Conservation (phyloP, 2,113 vertebrate genomes). For the Archocentrus centrarchus region DNA sequence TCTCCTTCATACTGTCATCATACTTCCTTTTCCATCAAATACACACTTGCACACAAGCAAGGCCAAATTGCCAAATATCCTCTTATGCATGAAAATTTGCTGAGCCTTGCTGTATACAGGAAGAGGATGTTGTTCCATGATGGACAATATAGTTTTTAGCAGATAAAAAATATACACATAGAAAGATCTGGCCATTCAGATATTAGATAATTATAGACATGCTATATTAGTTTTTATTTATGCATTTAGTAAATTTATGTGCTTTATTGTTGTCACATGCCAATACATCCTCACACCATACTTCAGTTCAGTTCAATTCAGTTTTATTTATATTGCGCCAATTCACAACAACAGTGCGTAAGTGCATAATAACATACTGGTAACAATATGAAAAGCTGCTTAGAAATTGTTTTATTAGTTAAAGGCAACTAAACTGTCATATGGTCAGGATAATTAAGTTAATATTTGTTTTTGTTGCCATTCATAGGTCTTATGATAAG, state of each 20-base stretch:
- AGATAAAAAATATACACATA: neutral
- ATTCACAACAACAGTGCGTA: too few relatives aligned
- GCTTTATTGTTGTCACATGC: neutral
- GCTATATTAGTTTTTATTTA: neutral
- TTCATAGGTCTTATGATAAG: neutral
- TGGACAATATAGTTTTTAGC: neutral
- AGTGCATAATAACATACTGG: neutral
- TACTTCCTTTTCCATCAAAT: neutral
- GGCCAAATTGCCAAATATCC: conserved; percentile 50
- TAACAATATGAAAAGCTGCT: neutral
- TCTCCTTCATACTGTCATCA: conserved; percentile 9
- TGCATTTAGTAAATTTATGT: neutral
- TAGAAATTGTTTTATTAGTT: neutral
- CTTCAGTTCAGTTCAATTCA: too few relatives aligned
- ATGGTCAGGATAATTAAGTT: neutral
- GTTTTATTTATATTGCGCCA: too few relatives aligned
- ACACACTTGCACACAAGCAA: neutral
- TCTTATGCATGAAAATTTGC: conserved; percentile 36
- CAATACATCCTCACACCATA: neutral
- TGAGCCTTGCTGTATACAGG: conserved; percentile 3
- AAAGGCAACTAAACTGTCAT: neutral
- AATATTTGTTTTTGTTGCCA: neutral
- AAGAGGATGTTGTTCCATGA: conserved; percentile 11
- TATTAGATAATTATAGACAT: neutral
- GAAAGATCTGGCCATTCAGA: neutral